Conservation (phyloP, 2,113 vertebrate species). For the Dasyprocta punctata region DNA sequence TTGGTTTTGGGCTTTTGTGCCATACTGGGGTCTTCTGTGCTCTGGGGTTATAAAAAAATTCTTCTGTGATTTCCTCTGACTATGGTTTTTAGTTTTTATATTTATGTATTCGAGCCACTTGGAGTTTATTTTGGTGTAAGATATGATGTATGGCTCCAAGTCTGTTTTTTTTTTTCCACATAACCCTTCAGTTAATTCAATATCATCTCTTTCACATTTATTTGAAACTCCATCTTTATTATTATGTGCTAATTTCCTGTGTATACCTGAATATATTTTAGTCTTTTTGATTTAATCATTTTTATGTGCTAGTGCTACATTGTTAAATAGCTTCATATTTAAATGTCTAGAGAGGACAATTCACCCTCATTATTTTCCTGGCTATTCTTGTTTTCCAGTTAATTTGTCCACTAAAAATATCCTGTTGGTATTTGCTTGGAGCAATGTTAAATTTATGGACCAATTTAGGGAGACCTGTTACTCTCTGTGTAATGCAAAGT, state of each 20-base stretch:
- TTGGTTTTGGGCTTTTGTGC: not conserved
- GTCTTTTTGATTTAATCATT: not conserved
- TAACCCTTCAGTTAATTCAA: not conserved
- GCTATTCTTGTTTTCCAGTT: not conserved
- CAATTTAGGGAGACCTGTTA: not conserved
- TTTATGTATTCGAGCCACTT: not conserved
- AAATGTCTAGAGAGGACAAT: not conserved
- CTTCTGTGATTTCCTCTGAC: not conserved
- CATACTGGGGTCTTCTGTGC: not conserved
- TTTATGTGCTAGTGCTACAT: not conserved
- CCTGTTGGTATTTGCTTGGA: not conserved
- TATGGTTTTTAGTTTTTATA: not conserved
- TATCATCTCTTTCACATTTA: not conserved
- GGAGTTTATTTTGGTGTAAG: not conserved
- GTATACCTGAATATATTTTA: not conserved
- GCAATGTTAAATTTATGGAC: not conserved
- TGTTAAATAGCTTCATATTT: not conserved
- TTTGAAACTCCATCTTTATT: not conserved
- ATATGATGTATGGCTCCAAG: not conserved
- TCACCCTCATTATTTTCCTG: slow-evolving; percentile 10
- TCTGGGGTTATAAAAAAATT: not conserved
- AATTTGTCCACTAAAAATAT: not conserved
- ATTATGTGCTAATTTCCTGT: not conserved
- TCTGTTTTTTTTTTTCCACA: not conserved
- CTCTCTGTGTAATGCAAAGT: not conserved